Conservation (phyloP, 2,797 vertebrate species). For the Chelidonichthys spinosus region DNA sequence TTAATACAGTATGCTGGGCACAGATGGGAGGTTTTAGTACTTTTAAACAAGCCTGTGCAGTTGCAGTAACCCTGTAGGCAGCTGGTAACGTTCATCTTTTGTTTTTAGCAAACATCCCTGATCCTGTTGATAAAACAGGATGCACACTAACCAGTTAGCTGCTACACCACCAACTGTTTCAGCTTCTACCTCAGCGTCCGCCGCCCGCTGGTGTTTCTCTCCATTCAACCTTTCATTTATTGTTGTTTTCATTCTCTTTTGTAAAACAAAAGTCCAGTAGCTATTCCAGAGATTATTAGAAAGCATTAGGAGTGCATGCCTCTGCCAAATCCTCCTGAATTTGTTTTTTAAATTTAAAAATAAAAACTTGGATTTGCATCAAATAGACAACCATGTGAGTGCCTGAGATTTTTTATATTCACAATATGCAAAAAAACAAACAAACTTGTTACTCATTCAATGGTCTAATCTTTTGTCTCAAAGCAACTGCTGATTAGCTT, state of each 20-base stretch:
- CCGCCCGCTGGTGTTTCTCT: neutral
- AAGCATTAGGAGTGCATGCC: neutral
- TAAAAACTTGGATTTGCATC: neutral
- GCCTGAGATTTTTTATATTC: neutral
- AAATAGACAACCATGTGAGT: too few species aligned
- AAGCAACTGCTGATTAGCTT: neutral
- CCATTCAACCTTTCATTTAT: neutral
- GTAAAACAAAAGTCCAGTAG: neutral
- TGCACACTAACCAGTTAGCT: slow-evolving; percentile 22
- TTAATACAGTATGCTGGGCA: neutral
- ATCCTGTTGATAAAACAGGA: slow-evolving; percentile 58
- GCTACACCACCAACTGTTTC: slow-evolving; percentile 10
- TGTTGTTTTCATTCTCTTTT: neutral
- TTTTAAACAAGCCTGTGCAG: slow-evolving; percentile 33
- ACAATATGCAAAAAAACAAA: neutral
- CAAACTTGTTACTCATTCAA: neutral
- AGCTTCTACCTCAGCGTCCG: neutral
- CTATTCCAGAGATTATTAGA: neutral
- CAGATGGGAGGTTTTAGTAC: slow-evolving; percentile 52
- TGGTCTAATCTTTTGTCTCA: neutral
- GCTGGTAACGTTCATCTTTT: slow-evolving; percentile 27
- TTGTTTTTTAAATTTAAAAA: neutral
- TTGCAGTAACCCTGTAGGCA: slow-evolving; percentile 36
- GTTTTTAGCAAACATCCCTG: slow-evolving; percentile 56
- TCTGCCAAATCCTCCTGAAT: neutral